A percentile compares a stretch with the other conserved stretches of the same genome.
Evolutionary conservation across 1,140 invertebrate species (phyloP).

Genomic region (Cephus cinctus): DNA sequence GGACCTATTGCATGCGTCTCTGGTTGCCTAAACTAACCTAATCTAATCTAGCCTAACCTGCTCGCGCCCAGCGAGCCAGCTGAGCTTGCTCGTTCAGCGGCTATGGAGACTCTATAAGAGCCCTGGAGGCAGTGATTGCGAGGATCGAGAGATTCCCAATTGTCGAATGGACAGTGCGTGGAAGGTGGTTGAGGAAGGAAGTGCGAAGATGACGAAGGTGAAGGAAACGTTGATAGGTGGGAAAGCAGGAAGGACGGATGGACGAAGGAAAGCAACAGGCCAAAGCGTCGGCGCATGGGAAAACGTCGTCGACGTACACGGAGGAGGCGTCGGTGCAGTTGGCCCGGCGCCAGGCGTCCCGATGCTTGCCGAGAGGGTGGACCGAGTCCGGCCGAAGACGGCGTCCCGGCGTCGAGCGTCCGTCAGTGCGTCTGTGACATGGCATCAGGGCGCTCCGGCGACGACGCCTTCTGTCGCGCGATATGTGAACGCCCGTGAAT

Average conservation of each 20-base stretch:
- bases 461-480: constrained; percentile 38
- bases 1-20: background rate
- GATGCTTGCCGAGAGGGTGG: constrained; percentile 49
- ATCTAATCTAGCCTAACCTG: too few relatives aligned
- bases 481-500: constrained; percentile 31
- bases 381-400: constrained; percentile 46
- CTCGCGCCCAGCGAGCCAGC: too few relatives aligned
- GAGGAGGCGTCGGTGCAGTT: constrained; percentile 26
- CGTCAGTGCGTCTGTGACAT: constrained; percentile 56
- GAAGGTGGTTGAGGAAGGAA: too few relatives aligned
- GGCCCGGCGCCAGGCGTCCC: constrained; percentile 47
- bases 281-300: constrained; percentile 9
- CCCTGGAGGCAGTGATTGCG: too few relatives aligned
- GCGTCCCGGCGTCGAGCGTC: constrained; percentile 53
- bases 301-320: constrained; percentile 16
- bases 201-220: background rate
- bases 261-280: constrained; percentile 5
- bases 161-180: too few relatives aligned
- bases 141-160: too few relatives aligned
- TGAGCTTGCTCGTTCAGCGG: too few relatives aligned
- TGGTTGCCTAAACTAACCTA: background rate
- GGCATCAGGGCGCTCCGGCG: constrained; percentile 49
- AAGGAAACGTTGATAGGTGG: constrained; percentile 10
- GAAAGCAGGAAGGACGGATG: background rate
- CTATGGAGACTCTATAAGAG: too few relatives aligned